Base-by-base conservation (phyloP, 2,888 invertebrate species). In the Drosophila nr. perissopoda region DNA sequence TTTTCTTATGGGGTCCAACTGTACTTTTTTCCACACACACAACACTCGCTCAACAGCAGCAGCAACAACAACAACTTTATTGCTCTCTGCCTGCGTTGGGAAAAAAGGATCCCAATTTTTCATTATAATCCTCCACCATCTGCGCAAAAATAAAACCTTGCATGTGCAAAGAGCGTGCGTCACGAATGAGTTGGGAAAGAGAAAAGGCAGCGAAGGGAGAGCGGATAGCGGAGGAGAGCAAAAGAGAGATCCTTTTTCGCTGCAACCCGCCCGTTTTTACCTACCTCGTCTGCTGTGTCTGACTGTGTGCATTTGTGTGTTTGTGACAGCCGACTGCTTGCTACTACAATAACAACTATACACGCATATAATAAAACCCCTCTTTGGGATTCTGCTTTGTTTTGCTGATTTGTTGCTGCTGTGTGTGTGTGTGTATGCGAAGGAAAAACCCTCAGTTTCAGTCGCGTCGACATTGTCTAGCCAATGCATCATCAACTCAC, bases 71-170 rank as follows among this genome's bases (percentile, higher is more conserved):
- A n/a, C 38, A 42, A 11, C 42, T 59, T 54, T 53, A 25, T 49
- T 54, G 69, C 36, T 59, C 27, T 52, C 40, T 69, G 74, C 63
- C 72, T 78, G 74, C 69, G 83, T 58, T 77, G 72, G 88, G 71
- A 80, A 80, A 77, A 79, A 89, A 86, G 85, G 85, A 86, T 86
- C 85, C 85, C 90, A 86, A 81, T 81, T 81, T 81, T 83, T 83
- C 74, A 76, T 75, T 77, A 78, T 88, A 86, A 86, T 88, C 85
- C 85, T 86, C 85, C 85, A 86, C 85, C 85, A 86, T 86, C 83
- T 86, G 90, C 88, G 90, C 90, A 86, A 89, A 89, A 85, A 85
- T 78, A 81, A 82, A 89, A 87, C 89, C 82, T 73, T 86, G 74
- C 85, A 89, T 84, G 89, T 89, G 88, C 85, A 89, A 88, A 89